Conservation (phyloP, 2,888 invertebrate species). For the Sinhomidia bicolor region DNA sequence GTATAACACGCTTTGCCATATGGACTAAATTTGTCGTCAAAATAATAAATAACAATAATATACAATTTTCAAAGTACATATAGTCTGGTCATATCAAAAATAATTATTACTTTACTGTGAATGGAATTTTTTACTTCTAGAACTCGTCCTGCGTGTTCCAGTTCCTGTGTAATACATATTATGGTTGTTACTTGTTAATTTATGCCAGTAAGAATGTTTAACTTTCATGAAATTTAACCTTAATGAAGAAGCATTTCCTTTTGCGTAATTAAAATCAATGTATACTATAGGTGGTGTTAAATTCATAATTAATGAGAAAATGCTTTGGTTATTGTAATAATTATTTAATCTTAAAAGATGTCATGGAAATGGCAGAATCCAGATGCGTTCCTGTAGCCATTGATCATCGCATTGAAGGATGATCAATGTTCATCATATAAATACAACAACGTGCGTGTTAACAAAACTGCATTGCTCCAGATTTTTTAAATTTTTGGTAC, state of each 20-base stretch:
- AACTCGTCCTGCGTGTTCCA: neutral
- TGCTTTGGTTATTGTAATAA: neutral
- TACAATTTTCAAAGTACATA: too few species aligned
- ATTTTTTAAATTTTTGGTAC: neutral
- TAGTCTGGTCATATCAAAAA: too few species aligned
- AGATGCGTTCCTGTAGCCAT: neutral
- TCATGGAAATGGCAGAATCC: neutral
- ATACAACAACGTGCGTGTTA: neutral
- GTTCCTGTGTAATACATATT: too few species aligned
- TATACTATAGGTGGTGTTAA: too few species aligned
- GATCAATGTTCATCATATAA: neutral
- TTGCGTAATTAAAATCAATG: neutral
- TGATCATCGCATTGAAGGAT: neutral
- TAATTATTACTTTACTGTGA: too few species aligned
- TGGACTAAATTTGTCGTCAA: too few species aligned
- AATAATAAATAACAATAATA: too few species aligned
- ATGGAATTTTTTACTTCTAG: neutral
- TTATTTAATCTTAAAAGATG: neutral
- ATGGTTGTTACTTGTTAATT: too few species aligned
- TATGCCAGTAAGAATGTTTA: too few species aligned
- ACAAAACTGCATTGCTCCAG: slow-evolving; percentile 43
- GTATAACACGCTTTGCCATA: too few species aligned
- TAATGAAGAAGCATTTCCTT: neutral
- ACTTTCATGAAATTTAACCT: too few species aligned
- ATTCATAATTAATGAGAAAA: too few species aligned